phyloP scores from a whole-genome alignment of 30 jellyfish, hydroid and myxozoan species.

The Aurelia sp. region DNA sequence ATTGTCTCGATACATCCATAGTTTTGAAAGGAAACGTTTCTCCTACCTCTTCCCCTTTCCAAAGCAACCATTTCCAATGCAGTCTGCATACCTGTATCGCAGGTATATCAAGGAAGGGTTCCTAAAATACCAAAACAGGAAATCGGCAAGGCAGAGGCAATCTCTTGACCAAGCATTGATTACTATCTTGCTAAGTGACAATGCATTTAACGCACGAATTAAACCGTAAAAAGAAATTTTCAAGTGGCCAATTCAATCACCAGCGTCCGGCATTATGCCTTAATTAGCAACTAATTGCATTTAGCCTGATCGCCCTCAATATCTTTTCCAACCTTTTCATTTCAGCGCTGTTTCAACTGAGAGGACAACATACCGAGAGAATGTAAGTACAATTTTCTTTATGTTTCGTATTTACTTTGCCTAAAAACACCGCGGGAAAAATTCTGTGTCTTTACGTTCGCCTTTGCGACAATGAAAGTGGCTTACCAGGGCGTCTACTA shows the following conservation, averaged over 20 bases:
- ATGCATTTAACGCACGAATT: conserved; percentile 32
- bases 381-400: neutral
- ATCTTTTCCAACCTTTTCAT: conserved; percentile 14
- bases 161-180: too few species aligned
- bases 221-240: conserved; percentile 12
- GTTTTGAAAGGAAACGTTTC: too few species aligned
- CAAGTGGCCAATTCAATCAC: conserved; percentile 32
- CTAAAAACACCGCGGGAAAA: neutral
- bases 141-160: conserved; percentile 12
- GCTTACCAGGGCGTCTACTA: too few species aligned
- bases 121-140: neutral
- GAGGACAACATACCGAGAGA: neutral
- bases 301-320: conserved; percentile 11
- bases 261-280: neutral
- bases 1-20: too few species aligned
- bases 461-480: too few species aligned
- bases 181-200: conserved; percentile 10
- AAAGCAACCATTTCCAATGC: too few species aligned
- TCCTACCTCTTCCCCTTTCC: too few species aligned
- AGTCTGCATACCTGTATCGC: too few species aligned
- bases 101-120: neutral
- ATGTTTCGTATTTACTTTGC: neutral
- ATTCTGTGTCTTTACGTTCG: too few species aligned
- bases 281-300: conserved; percentile 58
- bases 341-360: conserved; percentile 5